A percentile compares a stretch with the other conserved stretches of the same genome.
phyloP scores from a whole-genome alignment of 2,888 invertebrate species.

The Xestia c-nigrum region DNA sequence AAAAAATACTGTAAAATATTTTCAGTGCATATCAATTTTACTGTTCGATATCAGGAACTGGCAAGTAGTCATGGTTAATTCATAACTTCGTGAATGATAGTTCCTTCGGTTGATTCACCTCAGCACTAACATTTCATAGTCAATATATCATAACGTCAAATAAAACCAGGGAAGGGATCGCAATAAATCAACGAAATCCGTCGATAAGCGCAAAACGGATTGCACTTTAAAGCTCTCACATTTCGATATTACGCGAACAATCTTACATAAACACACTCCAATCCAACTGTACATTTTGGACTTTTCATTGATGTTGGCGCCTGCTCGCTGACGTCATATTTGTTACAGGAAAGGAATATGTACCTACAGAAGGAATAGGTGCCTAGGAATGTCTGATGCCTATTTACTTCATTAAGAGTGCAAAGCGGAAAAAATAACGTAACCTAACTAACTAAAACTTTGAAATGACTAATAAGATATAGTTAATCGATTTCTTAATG shows the following conservation, averaged over 20 bases:
- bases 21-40: constrained; percentile 7
- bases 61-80: constrained; percentile 41
- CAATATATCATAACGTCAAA: constrained; percentile 77
- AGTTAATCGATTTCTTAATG: neutral
- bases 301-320: constrained; percentile 52
- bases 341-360: constrained; percentile 6
- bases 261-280: constrained; percentile 52
- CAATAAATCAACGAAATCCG: constrained; percentile 83
- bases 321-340: constrained; percentile 37
- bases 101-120: constrained; percentile 71
- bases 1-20: neutral
- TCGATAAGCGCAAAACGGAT: constrained; percentile 78
- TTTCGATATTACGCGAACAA: constrained; percentile 60
- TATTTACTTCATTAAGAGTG: neutral
- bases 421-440: neutral
- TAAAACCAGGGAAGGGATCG: constrained; percentile 81
- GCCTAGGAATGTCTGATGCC: neutral
- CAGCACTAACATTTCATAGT: constrained; percentile 71
- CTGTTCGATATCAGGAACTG: neutral
- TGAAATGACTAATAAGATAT: neutral
- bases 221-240: constrained; percentile 75
- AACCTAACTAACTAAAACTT: neutral
- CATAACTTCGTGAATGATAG: constrained; percentile 39
- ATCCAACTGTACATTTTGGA: constrained; percentile 48
- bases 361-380: neutral